phyloP scores from a whole-genome alignment of 2,113 vertebrate genomes.

The Tauraco erythrolophus region DNA sequence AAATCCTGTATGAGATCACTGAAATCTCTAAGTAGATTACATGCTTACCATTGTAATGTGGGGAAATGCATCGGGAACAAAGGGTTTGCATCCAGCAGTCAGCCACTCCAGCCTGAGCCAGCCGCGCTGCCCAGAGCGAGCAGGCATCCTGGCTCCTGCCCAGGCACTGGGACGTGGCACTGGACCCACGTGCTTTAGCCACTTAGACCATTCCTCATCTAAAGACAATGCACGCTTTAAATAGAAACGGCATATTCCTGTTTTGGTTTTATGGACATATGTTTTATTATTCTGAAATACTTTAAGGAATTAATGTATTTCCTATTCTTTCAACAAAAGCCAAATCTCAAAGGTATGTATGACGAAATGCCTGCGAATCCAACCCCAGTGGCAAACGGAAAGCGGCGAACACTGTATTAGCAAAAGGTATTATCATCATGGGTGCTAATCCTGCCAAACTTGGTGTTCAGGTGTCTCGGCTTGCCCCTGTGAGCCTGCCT shows the following conservation, averaged over 20 bases:
- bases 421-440: background rate
- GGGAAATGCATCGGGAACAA: background rate
- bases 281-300: background rate
- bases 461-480: background rate
- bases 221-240: background rate
- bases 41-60: background rate
- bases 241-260: background rate
- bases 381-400: background rate
- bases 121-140: fast-evolving
- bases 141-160: background rate
- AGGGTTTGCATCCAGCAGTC: background rate
- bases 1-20: background rate
- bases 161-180: background rate
- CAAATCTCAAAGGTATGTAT: background rate
- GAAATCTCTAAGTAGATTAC: background rate
- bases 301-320: background rate
- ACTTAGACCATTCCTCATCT: background rate
- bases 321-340: background rate
- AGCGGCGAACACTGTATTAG: background rate
- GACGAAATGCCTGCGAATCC: background rate
- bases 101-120: fast-evolving
- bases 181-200: background rate
- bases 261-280: background rate
- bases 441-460: background rate
- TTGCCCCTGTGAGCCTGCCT: background rate